Percentiles rank a stretch among this genome's conserved stretches.
phyloP scores from a whole-genome alignment of 92 coral and sea anemone species.

The Hydrozoanthus gracilis region DNA sequence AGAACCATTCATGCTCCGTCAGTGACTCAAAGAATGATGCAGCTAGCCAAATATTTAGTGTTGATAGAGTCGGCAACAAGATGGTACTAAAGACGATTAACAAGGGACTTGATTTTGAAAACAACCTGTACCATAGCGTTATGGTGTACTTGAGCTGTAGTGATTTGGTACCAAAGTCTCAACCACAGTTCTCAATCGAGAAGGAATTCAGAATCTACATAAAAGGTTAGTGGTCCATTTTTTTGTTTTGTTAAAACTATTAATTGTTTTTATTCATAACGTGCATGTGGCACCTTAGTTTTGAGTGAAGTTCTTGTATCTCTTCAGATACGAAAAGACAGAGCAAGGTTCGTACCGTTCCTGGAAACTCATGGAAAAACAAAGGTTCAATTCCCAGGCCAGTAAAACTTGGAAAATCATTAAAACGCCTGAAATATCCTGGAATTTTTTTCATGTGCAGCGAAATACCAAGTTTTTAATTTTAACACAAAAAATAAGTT shows the following conservation, averaged over 20 bases:
- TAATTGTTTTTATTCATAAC: too few relatives aligned
- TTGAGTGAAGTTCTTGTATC: too few relatives aligned
- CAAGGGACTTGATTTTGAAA: slow-evolving; percentile 74
- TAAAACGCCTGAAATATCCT: too few relatives aligned
- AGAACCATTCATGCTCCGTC: slow-evolving; percentile 77
- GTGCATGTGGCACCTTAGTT: too few relatives aligned
- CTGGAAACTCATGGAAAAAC: too few relatives aligned
- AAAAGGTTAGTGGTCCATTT: slow-evolving; percentile 42
- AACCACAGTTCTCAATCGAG: slow-evolving; percentile 52
- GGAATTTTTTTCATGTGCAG: too few relatives aligned
- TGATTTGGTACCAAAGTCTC: slow-evolving; percentile 60
- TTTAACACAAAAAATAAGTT: too few relatives aligned
- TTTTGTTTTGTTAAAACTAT: background rate
- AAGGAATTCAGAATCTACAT: slow-evolving; percentile 60
- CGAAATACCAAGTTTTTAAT: too few relatives aligned
- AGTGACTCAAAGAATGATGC: slow-evolving; percentile 37
- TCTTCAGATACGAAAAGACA: too few relatives aligned
- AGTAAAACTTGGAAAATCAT: too few relatives aligned
- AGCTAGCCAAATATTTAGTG: slow-evolving; percentile 53
- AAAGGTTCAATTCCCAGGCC: too few relatives aligned
- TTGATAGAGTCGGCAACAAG: slow-evolving; percentile 37
- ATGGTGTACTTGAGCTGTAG: slow-evolving; percentile 61
- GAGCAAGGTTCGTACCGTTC: too few relatives aligned
- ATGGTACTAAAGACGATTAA: slow-evolving; percentile 65
- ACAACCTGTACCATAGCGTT: slow-evolving; percentile 44